These are phyloP conservation scores for Pseudochirops cupreus DNA, from an alignment of 2,797 vertebrate species.

Conservation along the genomic window DNA sequence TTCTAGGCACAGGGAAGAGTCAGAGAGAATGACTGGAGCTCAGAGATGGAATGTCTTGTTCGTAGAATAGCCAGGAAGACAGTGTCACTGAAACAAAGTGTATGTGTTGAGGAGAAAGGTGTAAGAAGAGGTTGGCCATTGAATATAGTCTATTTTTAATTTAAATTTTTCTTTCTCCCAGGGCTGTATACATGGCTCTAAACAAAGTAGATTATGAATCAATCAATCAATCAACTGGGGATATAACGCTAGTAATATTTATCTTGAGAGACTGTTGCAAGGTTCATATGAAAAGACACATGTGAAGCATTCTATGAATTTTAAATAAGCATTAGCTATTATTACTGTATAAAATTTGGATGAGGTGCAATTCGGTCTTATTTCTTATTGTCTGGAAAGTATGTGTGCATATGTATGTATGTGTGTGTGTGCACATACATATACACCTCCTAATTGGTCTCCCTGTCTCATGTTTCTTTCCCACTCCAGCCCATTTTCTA, in stretches of 20 bases:
- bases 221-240: background rate
- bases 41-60: background rate
- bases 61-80: background rate
- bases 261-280: background rate
- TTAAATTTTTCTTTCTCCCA: background rate
- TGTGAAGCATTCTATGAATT: background rate
- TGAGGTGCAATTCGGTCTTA: background rate
- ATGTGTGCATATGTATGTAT: background rate
- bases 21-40: background rate
- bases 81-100: background rate
- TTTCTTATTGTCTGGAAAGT: background rate
- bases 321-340: background rate
- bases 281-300: background rate
- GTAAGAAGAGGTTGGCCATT: background rate
- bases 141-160: background rate
- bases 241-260: background rate
- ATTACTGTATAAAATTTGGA: background rate
- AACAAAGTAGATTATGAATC: background rate
- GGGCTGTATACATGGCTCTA: background rate
- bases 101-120: background rate
- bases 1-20: background rate
- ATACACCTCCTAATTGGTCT: background rate
- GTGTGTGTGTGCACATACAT: background rate
- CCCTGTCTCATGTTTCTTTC: background rate
- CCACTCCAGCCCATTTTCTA: background rate